Conservation (phyloP, 2,797 vertebrate species). For the Mormyrops boulengeri region DNA sequence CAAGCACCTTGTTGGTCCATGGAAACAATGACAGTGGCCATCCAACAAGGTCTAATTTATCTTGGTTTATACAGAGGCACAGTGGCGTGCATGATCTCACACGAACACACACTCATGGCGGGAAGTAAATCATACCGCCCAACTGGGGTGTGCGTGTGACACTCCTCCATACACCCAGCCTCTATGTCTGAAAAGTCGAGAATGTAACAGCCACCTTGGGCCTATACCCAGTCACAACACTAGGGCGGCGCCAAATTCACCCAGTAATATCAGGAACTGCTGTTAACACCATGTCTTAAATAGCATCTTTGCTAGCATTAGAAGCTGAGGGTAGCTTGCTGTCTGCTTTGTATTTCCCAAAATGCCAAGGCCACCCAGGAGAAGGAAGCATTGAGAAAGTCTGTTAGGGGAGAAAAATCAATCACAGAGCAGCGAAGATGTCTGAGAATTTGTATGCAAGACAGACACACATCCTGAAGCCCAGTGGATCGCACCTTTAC, state of each 20-base stretch:
- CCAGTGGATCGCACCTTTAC: neutral
- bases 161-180: neutral
- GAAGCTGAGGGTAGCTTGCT: neutral
- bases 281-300: neutral
- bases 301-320: neutral
- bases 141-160: too few species aligned
- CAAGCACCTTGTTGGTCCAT: neutral
- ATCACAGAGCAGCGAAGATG: neutral
- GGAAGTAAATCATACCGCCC: neutral
- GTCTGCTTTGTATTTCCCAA: neutral
- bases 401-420: neutral
- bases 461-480: neutral
- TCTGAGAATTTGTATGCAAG: neutral
- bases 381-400: neutral
- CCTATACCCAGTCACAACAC: neutral
- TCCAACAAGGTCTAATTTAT: neutral
- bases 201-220: neutral
- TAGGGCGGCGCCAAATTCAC: neutral
- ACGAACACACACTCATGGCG: neutral
- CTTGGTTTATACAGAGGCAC: neutral
- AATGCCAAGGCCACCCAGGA: neutral
- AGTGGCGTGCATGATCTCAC: neutral
- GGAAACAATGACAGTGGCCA: neutral
- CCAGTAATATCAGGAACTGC: neutral
- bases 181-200: neutral